Conservation (phyloP, 2,888 invertebrate genomes). For the Drosophila multiciliata region DNA sequence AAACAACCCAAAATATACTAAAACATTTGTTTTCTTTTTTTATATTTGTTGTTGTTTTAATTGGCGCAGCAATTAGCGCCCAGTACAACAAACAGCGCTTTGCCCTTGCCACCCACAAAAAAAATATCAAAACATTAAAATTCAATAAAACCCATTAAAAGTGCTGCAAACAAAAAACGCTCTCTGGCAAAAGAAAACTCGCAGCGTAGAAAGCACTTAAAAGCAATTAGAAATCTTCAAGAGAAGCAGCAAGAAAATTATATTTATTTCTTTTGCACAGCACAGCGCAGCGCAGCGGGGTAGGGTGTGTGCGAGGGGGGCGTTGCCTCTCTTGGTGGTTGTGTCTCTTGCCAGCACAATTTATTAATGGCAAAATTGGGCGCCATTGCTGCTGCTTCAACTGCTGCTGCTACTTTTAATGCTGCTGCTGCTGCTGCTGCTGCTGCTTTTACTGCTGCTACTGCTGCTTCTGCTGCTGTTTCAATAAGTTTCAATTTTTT, state of each 20-base stretch:
- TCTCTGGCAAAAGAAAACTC: constrained; percentile 27
- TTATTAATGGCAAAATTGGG: constrained; percentile 62
- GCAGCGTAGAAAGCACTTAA: constrained; percentile 66
- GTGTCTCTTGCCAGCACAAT: constrained; percentile 50
- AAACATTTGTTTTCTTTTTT: constrained; percentile 21
- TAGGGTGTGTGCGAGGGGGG: background rate
- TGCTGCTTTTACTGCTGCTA: constrained; percentile 12
- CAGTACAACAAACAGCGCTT: constrained; percentile 45
- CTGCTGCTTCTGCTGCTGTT: constrained; percentile 22
- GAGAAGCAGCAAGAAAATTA: constrained; percentile 69
- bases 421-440: constrained; percentile 6
- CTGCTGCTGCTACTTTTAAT: background rate
- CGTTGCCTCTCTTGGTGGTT: constrained; percentile 11
- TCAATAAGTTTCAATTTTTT: constrained; percentile 2
- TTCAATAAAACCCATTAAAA: constrained; percentile 77
- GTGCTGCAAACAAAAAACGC: constrained; percentile 34
- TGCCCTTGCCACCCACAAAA: constrained; percentile 24
- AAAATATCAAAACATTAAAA: constrained; percentile 79
- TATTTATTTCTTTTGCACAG: constrained; percentile 68
- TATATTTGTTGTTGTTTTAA: constrained; percentile 34
- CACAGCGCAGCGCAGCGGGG: constrained; percentile 21
- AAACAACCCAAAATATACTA: background rate
- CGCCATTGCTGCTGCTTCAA: constrained; percentile 7
- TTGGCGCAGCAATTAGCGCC: constrained; percentile 70
- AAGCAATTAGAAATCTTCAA: constrained; percentile 77